Evolutionary conservation across 2,888 invertebrate species (phyloP).

Genomic region (Protodeltote pygarga): DNA sequence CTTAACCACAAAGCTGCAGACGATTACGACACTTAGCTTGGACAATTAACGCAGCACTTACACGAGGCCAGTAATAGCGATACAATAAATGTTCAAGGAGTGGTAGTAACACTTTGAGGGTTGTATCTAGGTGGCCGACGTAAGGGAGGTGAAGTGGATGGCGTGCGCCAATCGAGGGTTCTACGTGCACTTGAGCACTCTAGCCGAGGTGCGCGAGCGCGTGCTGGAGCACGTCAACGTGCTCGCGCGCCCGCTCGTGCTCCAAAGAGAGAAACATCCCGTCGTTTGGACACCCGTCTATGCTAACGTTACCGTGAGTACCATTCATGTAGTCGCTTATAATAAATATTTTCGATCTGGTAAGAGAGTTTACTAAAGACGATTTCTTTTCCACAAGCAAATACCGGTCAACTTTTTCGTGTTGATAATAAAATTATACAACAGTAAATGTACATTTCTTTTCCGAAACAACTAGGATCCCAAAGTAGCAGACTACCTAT

Average conservation of each 20-base stretch:
- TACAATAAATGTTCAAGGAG: neutral
- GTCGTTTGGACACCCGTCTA: constrained; percentile 99
- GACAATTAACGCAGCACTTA: constrained; percentile 40
- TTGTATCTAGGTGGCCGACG: constrained; percentile 90
- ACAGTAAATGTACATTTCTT: too few relatives aligned
- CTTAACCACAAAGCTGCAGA: constrained; percentile 17
- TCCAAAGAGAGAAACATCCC: constrained; percentile 93
- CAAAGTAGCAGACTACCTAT: constrained; percentile 95
- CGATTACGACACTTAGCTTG: constrained; percentile 45
- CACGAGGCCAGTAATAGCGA: constrained; percentile 15
- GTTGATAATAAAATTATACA: too few relatives aligned
- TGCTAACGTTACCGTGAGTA: constrained; percentile 93
- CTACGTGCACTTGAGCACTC: constrained; percentile 97
- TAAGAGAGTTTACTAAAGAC: too few relatives aligned
- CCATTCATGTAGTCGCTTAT: too few relatives aligned
- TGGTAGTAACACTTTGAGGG: constrained; percentile 49
- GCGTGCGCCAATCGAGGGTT: constrained; percentile 99
- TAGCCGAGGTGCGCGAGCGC: constrained; percentile 99
- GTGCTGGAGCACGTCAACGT: constrained; percentile 98
- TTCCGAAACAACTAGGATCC: constrained; percentile 88
- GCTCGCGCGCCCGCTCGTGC: constrained; percentile 97
- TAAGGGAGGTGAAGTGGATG: constrained; percentile 98
- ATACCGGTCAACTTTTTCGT: too few relatives aligned
- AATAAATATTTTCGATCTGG: too few relatives aligned
- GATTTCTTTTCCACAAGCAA: too few relatives aligned